Evolutionary conservation across 2,797 vertebrate species (phyloP), one percentile per base, ranked within the genome.

Genomic region (Telmatherina bonti): DNA sequence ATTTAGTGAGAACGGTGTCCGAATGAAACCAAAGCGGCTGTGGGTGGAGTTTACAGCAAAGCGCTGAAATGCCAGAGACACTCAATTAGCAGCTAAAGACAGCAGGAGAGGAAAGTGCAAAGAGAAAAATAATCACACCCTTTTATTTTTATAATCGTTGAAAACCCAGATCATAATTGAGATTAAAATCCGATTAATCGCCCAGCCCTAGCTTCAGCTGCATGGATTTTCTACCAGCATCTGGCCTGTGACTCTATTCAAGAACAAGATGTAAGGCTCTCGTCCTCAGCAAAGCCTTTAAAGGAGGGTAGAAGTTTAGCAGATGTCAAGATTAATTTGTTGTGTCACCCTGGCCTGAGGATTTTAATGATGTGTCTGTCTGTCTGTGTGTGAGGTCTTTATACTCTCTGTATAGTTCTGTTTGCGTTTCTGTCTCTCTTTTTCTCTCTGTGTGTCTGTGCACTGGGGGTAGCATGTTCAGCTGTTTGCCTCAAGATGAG

Each of bases 241-340:
- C 47, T 58, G 62, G 59, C 68, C 72, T 62, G 55, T 57, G 67
- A 78, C 74, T 68, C 67, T 43, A 52, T 71, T 78, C 58, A 82
- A 61, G 63, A 79, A 85, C 62, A 81, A 54, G 74, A 78, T 45
- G 63, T 74, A 87, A 87, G 85, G 62, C 81, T 82, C 76, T 86
- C 83, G 70, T 73, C 79, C 64, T 79, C 69, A 62, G 70, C 76
- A 83, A 62, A 78, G 76, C 68, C 61, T 77, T 90, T 68, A 83
- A 85, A 85, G 70, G 60, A 84, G 80, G 75, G 65, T 27, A 60
- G 79, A 79, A 83, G 84, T 79, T 86, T 65, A 81, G 66, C 31
- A 1, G 60, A 82, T 79, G 79, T 85, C 69, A 54, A 80, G 83
- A 83, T 85, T 78, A 66, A 90, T 91, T 90, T 78, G 81, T 80